Evolutionary conservation across 1,140 invertebrate species (phyloP).

Genomic region (Drosophila repleta): DNA sequence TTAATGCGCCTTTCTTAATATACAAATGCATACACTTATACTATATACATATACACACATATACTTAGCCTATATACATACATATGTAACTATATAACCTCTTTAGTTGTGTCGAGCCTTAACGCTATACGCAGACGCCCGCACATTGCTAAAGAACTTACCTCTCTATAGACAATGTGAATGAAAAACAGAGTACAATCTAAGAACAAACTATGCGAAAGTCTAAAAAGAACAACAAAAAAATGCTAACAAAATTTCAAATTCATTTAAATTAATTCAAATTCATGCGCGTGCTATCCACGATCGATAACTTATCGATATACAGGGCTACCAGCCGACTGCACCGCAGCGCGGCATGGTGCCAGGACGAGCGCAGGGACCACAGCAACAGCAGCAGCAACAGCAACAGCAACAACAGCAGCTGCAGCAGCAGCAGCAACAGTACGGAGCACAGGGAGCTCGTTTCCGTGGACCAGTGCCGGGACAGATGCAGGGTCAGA

Average conservation of each 20-base stretch:
- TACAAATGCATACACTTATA: slow-evolving; percentile 35
- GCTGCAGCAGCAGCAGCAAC: slow-evolving; percentile 11
- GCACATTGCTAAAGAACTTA: slow-evolving; percentile 50
- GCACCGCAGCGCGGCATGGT: slow-evolving; percentile 81
- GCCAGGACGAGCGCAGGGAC: slow-evolving; percentile 64
- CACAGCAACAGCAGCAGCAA: slow-evolving; percentile 81
- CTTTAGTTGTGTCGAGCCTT: slow-evolving; percentile 58
- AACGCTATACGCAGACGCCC: slow-evolving; percentile 60
- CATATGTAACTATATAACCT: slow-evolving; percentile 33
- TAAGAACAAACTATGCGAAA: slow-evolving; percentile 51
- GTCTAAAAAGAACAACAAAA: slow-evolving; percentile 52
- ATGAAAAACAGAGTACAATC: slow-evolving; percentile 79
- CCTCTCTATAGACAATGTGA: slow-evolving; percentile 74
- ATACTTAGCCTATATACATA: slow-evolving; percentile 21
- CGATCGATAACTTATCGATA: slow-evolving; percentile 39
- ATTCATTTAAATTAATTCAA: slow-evolving; percentile 80
- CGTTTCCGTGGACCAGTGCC: slow-evolving; percentile 76
- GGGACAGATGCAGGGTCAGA: slow-evolving; percentile 61
- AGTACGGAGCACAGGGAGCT: slow-evolving; percentile 65
- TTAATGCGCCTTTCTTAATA: slow-evolving; percentile 20
- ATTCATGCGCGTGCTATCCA: slow-evolving; percentile 60
- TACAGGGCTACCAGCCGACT: slow-evolving; percentile 81
- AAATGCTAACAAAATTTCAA: slow-evolving; percentile 78
- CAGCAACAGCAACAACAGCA: slow-evolving; percentile 68
- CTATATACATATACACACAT: slow-evolving; percentile 30